These are phyloP conservation scores for Scomber scombrus DNA, from an alignment of 2,113 vertebrate species.

Conservation along the genomic window DNA sequence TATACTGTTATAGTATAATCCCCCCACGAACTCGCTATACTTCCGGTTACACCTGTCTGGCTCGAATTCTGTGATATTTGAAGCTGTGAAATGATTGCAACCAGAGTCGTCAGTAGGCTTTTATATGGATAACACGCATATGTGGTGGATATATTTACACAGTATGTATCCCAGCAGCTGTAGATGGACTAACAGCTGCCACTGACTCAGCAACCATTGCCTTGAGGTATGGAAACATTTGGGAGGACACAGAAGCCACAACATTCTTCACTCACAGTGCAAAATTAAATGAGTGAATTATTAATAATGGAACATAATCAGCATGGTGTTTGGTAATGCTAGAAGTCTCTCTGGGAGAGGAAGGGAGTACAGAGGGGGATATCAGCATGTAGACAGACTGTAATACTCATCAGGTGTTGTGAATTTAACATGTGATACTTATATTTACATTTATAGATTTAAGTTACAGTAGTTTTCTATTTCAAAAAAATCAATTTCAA, in stretches of 20 bases:
- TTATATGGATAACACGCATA: neutral
- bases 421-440: too few species aligned
- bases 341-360: conserved; percentile 48
- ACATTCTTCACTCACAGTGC: conserved; percentile 51
- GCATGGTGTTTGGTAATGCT: conserved; percentile 67
- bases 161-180: conserved; percentile 22
- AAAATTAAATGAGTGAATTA: conserved; percentile 83
- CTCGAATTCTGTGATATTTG: neutral
- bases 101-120: neutral
- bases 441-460: too few species aligned
- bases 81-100: neutral
- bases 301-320: conserved; percentile 81
- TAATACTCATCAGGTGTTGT: too few species aligned
- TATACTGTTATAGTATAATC: neutral
- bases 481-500: too few species aligned
- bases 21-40: neutral
- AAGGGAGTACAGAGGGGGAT: conserved; percentile 1
- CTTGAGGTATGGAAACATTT: conserved; percentile 42
- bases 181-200: conserved; percentile 7
- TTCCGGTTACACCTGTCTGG: neutral
- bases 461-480: too few species aligned
- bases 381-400: neutral
- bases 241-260: conserved; percentile 11
- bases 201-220: neutral
- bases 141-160: neutral